Conservation (phyloP, 1,140 invertebrate species). For the Littorina saxatilis region DNA sequence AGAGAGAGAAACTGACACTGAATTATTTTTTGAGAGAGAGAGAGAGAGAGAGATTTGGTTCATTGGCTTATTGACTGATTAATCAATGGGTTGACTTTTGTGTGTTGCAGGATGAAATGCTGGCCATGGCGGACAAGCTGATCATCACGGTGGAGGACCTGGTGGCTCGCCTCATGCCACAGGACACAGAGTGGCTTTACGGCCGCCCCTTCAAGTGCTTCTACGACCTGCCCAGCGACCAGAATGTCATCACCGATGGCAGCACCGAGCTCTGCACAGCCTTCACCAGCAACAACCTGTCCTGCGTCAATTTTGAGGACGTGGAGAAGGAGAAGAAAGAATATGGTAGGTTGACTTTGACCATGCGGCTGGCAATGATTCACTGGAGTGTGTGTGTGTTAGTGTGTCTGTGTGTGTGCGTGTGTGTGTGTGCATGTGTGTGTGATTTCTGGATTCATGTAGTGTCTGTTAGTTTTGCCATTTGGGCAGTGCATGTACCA, state of each 20-base stretch:
- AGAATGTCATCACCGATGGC: background rate
- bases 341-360: background rate
- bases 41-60: too few species aligned
- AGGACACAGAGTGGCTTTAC: background rate
- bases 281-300: slow-evolving; percentile 14
- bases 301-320: slow-evolving; percentile 13
- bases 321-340: slow-evolving; percentile 30
- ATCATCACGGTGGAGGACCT: slow-evolving; percentile 27
- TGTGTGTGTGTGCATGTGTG: too few species aligned
- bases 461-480: too few species aligned
- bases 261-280: background rate
- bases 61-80: too few species aligned
- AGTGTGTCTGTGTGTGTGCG: too few species aligned
- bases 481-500: too few species aligned
- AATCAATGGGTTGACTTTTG: background rate
- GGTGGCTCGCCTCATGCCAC: slow-evolving; percentile 6
- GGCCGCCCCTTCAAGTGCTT: slow-evolving; percentile 9
- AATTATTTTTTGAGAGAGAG: too few species aligned
- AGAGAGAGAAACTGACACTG: too few species aligned
- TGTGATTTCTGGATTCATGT: too few species aligned
- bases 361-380: background rate
- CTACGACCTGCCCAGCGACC: slow-evolving; percentile 25
- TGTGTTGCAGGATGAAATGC: slow-evolving; percentile 31
- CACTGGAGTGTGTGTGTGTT: too few species aligned
- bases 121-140: slow-evolving; percentile 36